phyloP scores from a whole-genome alignment of 2,113 vertebrate species.

The Pachycephala philippinensis region DNA sequence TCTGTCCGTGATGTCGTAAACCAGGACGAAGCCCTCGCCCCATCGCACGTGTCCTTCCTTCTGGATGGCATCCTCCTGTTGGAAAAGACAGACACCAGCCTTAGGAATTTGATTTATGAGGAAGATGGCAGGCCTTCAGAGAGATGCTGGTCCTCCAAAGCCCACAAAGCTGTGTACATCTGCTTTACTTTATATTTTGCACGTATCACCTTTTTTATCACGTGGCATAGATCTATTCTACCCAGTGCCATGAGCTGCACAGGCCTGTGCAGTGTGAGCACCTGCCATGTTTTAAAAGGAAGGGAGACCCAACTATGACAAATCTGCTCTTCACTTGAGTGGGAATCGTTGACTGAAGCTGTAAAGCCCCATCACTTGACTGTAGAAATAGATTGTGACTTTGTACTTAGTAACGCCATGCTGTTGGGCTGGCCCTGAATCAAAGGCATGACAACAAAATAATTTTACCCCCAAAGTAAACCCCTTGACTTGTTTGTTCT shows the following conservation, averaged over 20 bases:
- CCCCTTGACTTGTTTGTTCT: neutral
- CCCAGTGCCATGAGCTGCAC: neutral
- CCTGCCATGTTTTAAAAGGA: neutral
- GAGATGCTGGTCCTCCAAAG: neutral
- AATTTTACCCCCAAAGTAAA: neutral
- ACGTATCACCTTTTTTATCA: neutral
- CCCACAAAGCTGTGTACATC: neutral
- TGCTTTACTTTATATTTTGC: neutral
- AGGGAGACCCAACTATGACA: neutral
- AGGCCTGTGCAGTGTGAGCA: neutral
- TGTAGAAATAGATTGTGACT: neutral
- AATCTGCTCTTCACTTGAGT: neutral
- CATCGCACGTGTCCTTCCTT: slow-evolving; percentile 93
- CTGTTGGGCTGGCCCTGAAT: neutral
- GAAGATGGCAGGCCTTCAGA: neutral
- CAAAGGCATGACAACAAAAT: neutral
- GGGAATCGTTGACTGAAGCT: neutral
- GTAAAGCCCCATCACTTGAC: neutral
- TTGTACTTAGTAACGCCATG: neutral
- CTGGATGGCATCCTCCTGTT: slow-evolving; percentile 91
- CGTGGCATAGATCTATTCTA: neutral
- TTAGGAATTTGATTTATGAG: neutral
- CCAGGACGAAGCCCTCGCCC: slow-evolving; percentile 93
- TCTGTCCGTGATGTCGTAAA: slow-evolving; percentile 96
- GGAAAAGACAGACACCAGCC: neutral